These are phyloP conservation scores for Eremobia ochroleuca DNA, from an alignment of 2,888 invertebrate genomes.

Conservation along the genomic window DNA sequence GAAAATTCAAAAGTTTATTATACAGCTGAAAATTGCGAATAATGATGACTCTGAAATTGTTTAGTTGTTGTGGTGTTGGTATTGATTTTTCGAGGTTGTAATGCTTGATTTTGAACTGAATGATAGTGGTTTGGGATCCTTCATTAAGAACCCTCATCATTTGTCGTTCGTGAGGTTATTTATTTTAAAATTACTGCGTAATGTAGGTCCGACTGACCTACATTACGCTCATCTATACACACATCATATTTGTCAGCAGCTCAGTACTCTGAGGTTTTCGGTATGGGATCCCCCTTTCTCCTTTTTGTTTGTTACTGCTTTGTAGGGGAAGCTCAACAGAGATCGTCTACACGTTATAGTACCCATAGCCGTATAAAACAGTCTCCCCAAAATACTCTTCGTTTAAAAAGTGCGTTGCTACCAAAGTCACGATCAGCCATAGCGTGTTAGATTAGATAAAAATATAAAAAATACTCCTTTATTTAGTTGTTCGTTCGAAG, in stretches of 20 bases:
- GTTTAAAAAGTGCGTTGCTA: conserved; percentile 8
- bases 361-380: neutral
- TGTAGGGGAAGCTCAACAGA: neutral
- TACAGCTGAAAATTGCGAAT: conserved; percentile 34
- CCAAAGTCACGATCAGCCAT: conserved; percentile 25
- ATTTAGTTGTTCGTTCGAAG: conserved; percentile 3
- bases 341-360: neutral
- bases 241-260: too few relatives aligned
- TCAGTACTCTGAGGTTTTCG: neutral
- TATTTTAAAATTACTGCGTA: conserved; percentile 4
- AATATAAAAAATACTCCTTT: conserved; percentile 10
- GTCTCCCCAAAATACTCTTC: neutral
- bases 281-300: neutral
- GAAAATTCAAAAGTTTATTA: conserved; percentile 48
- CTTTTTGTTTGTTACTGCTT: neutral
- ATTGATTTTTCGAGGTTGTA: conserved; percentile 34
- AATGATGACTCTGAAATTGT: conserved; percentile 34
- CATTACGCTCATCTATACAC: too few relatives aligned
- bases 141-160: neutral
- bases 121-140: neutral
- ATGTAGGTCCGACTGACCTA: too few relatives aligned
- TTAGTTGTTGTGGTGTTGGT: conserved; percentile 16
- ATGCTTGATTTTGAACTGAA: conserved; percentile 7
- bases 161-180: neutral
- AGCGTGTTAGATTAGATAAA: conserved; percentile 39